Evolutionary conservation across 2,113 vertebrate genomes (phyloP), one percentile per base, ranked within the genome.

Genomic region (Laticauda laticaudata): DNA sequence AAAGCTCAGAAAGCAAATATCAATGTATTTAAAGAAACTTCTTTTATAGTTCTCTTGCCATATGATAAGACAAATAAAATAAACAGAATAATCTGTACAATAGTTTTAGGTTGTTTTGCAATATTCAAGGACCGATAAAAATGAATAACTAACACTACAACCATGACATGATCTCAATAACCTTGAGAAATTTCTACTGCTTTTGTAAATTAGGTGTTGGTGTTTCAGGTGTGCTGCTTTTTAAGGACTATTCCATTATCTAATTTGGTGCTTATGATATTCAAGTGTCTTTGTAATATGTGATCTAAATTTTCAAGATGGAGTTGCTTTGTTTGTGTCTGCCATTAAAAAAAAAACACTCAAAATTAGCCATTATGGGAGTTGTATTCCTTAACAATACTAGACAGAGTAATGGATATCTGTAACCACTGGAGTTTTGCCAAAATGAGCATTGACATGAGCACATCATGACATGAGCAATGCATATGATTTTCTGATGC

Each of bases 41-140:
- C 5, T 21, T 93, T 94, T 85, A 34, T 75, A 87, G 87, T 81
- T 93, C 92, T 93, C 75, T 92, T 90, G 90, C 86, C 53, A 3
- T 69, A 9, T 43, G 90, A 92, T 88, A 93, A 39, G 24, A n/a
- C 21, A 2, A 39, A 88, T 91, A 89, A 85, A 94, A 54, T 86
- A 57, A 81, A 34, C 56, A 0, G 43, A 29, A 48, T 55, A n/a
- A 0, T 0, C 87, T 81, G 2, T 45, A 9, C 0, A 0, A 51
- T 15, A 6, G 0, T 20, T 89, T 29, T 55, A 85, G 81, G 56
- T 57, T 85, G 24, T 5, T 48, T 24, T 89, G 26, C 51, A 81
- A 45, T 51, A 89, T 75, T 15, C 55, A 53, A 20, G 15, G 69
- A 81, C 75, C 3, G 7, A 81, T 21, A 21, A 81, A 18, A 81